Conservation (phyloP, 2,113 vertebrate genomes). For the Zosterops hypoxanthus region DNA sequence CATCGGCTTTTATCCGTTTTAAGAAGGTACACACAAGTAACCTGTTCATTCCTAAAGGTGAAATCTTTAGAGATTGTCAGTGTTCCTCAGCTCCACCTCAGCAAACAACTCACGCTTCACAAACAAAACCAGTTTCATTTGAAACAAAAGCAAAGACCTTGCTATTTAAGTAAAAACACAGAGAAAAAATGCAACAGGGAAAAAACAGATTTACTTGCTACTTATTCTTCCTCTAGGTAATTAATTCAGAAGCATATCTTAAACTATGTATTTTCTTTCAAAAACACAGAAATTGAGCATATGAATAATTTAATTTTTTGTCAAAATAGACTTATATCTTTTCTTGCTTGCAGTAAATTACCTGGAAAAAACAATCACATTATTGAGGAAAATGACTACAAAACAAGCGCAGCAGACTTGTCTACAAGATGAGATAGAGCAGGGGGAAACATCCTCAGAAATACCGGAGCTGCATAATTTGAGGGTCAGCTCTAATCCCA, state of each 20-base stretch:
- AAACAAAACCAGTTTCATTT: not conserved
- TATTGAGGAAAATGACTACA: not conserved
- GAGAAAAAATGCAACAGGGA: not conserved
- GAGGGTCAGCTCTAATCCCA: not conserved
- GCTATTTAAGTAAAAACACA: not conserved
- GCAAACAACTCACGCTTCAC: not conserved
- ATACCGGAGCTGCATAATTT: not conserved
- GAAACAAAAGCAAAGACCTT: not conserved
- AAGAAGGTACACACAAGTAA: not conserved
- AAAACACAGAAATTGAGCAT: not conserved
- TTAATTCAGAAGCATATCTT: not conserved
- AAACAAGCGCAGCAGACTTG: not conserved
- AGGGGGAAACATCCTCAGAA: not conserved
- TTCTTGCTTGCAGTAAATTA: not conserved
- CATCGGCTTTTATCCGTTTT: not conserved
- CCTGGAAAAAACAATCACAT: not conserved
- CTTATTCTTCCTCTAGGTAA: not conserved
- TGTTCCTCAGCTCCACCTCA: not conserved
- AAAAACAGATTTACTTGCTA: not conserved
- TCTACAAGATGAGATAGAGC: not conserved
- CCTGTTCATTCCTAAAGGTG: fast-evolving
- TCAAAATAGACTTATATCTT: not conserved
- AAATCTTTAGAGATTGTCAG: not conserved
- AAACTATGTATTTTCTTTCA: not conserved
- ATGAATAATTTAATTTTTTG: not conserved